A percentile compares a stretch with the other conserved stretches of the same genome.
Evolutionary conservation across 2,888 invertebrate genomes (phyloP).

Genomic region (Prenolepis imparis): DNA sequence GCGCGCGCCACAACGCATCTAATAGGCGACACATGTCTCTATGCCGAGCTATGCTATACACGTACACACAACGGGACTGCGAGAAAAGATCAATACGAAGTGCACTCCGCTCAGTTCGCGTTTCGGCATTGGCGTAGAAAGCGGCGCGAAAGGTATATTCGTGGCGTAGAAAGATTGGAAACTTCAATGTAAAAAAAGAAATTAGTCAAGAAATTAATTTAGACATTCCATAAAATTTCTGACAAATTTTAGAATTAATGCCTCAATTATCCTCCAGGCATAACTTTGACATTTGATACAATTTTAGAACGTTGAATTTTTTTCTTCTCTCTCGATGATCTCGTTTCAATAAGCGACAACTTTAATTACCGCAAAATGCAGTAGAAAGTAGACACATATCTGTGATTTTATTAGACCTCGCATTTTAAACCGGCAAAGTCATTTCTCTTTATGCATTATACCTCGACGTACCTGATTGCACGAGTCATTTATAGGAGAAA

Average conservation of each 20-base stretch:
- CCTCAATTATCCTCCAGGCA: too few species aligned
- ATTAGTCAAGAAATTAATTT: not conserved
- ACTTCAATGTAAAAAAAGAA: too few species aligned
- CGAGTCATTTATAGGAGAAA: constrained; percentile 24
- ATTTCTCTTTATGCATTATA: not conserved
- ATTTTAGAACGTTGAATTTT: not conserved
- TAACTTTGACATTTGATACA: not conserved
- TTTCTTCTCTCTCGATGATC: not conserved
- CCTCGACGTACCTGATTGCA: constrained; percentile 11
- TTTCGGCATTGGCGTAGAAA: constrained; percentile 37
- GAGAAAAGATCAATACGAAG: constrained; percentile 51
- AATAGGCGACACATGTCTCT: constrained; percentile 5
- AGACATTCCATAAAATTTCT: not conserved
- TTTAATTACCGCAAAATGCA: not conserved
- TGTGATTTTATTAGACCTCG: not conserved
- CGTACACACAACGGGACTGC: not conserved
- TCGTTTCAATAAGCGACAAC: not conserved
- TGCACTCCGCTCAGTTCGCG: constrained; percentile 38
- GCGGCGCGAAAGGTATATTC: constrained; percentile 10
- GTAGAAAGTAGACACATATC: not conserved
- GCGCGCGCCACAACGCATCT: constrained; percentile 1
- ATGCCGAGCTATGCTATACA: not conserved
- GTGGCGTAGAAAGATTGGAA: not conserved
- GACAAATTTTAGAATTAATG: not conserved
- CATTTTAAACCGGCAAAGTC: not conserved